Percentiles rank a stretch among this genome's conserved stretches.
Conservation (phyloP, 2,888 invertebrate species). For the Heliothis peltigera region DNA sequence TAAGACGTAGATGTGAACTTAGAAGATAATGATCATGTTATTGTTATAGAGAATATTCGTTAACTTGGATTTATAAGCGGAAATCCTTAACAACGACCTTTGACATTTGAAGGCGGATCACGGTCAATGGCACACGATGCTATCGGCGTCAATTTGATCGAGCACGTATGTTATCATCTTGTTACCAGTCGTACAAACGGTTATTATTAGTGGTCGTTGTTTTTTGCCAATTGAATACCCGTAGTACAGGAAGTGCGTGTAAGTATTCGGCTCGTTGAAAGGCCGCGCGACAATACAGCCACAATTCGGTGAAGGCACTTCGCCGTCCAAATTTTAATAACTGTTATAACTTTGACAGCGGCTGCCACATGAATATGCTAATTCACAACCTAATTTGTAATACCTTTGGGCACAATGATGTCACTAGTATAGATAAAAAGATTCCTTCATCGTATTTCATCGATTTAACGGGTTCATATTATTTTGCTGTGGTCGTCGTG, state of each 20-base stretch:
- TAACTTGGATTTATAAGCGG: slow-evolving; percentile 59
- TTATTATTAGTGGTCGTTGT: slow-evolving; percentile 62
- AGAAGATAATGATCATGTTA: slow-evolving; percentile 57
- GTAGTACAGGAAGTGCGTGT: slow-evolving; percentile 85
- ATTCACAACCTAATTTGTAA: slow-evolving; percentile 59
- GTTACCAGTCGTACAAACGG: slow-evolving; percentile 44
- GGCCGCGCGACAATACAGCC: slow-evolving; percentile 63
- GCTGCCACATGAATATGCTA: slow-evolving; percentile 63
- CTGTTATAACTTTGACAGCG: slow-evolving; percentile 62
- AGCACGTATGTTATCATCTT: slow-evolving; percentile 49
- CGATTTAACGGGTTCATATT: slow-evolving; percentile 48
- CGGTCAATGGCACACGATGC: slow-evolving; percentile 70
- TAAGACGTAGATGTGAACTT: slow-evolving; percentile 49
- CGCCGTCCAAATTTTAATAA: slow-evolving; percentile 67
- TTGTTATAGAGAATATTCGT: slow-evolving; percentile 54
- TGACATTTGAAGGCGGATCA: slow-evolving; percentile 77
- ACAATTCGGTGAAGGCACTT: slow-evolving; percentile 71
- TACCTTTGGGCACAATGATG: slow-evolving; percentile 58
- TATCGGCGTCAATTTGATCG: slow-evolving; percentile 49
- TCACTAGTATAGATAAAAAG: slow-evolving; percentile 55
- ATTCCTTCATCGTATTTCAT: slow-evolving; percentile 53
- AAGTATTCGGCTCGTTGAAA: slow-evolving; percentile 81
- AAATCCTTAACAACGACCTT: slow-evolving; percentile 75
- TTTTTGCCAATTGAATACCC: slow-evolving; percentile 74
- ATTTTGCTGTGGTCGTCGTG: slow-evolving; percentile 39